Percentiles rank a stretch among this genome's conserved stretches.
Conservation (phyloP, 2,888 invertebrate genomes). For the Bombylius major region DNA sequence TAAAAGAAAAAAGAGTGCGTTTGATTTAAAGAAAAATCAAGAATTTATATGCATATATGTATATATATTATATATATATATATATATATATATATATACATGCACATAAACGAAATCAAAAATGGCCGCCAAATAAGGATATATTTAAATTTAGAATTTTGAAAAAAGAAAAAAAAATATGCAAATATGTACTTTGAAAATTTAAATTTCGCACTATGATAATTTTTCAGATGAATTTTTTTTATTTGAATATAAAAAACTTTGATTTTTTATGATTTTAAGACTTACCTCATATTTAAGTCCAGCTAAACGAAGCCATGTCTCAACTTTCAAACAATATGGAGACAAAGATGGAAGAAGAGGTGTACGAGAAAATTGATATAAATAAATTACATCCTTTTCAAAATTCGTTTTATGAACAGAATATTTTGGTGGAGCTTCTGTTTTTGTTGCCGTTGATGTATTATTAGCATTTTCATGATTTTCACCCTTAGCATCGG, state of each 20-base stretch:
- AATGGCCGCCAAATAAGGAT: not conserved
- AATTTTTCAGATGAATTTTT: too few species aligned
- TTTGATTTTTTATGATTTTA: too few species aligned
- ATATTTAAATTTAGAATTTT: not conserved
- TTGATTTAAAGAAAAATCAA: too few species aligned
- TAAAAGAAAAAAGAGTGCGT: too few species aligned
- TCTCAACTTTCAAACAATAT: conserved; percentile 90
- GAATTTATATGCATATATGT: too few species aligned
- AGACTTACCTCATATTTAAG: conserved; percentile 84
- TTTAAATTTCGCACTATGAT: too few species aligned
- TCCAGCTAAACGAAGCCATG: conserved; percentile 83
- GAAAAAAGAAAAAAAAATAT: not conserved
- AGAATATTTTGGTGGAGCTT: conserved; percentile 59
- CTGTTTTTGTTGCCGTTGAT: conserved; percentile 43
- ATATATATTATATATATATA: too few species aligned
- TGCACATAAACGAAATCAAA: not conserved
- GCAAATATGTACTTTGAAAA: too few species aligned
- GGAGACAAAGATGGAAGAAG: conserved; percentile 82
- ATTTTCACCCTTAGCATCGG: conserved; percentile 36
- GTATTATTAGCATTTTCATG: conserved; percentile 38
- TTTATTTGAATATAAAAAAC: too few species aligned
- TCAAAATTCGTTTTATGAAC: conserved; percentile 83
- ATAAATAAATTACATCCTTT: conserved; percentile 86
- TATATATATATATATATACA: too few species aligned
- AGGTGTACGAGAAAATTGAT: conserved; percentile 86